phyloP scores from a whole-genome alignment of 2,113 vertebrate genomes.

The Ceyx melanurus region DNA sequence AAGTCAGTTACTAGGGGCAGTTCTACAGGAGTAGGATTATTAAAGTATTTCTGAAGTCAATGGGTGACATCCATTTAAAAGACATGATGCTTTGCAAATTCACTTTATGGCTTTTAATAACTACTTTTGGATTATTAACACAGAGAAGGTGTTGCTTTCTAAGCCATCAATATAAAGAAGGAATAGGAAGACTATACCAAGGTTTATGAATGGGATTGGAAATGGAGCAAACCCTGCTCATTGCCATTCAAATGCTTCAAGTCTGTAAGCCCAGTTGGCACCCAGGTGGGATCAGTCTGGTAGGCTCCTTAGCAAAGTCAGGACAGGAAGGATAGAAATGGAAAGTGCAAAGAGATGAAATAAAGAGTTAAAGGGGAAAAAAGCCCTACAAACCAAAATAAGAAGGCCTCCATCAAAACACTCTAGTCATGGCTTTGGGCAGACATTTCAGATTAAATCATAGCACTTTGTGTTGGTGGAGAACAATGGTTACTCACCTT shows the following conservation, averaged over 20 bases:
- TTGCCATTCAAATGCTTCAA: neutral
- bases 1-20: neutral
- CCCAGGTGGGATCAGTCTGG: neutral
- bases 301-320: neutral
- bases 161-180: neutral
- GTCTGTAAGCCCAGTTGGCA: neutral
- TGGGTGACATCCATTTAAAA: neutral
- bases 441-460: neutral
- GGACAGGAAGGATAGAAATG: neutral
- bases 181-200: neutral
- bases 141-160: neutral
- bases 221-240: neutral
- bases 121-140: neutral
- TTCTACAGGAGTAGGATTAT: neutral
- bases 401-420: neutral
- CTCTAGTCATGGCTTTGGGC: neutral
- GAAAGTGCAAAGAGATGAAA: neutral
- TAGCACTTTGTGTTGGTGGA: neutral
- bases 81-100: neutral
- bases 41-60: neutral
- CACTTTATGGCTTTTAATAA: neutral
- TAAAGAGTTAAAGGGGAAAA: neutral
- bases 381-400: neutral
- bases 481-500: neutral
- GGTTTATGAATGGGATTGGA: neutral